These are phyloP conservation scores for Bufo gargarizans DNA, from an alignment of 2,113 vertebrate genomes.

Conservation along the genomic window DNA sequence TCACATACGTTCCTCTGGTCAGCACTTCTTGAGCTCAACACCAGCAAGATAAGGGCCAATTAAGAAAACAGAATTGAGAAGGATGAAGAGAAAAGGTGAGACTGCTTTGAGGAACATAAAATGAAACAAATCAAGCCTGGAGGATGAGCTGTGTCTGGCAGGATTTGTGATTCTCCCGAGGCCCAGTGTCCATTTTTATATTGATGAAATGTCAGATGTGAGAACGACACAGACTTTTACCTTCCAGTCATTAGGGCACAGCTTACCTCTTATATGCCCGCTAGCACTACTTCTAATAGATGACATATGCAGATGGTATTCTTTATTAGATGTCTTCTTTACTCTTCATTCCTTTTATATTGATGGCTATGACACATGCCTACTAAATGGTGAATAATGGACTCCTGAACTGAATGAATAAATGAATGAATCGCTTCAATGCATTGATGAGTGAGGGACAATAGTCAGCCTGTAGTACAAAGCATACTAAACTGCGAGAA, in stretches of 20 bases:
- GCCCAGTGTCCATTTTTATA: conserved; percentile 53
- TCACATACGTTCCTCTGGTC: conserved; percentile 23
- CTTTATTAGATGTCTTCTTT: neutral
- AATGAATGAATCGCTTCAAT: too few relatives aligned
- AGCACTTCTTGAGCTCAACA: conserved; percentile 34
- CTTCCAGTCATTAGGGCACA: conserved; percentile 34
- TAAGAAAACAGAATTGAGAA: conserved; percentile 44
- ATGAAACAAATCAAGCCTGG: conserved; percentile 47
- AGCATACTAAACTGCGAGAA: too few relatives aligned
- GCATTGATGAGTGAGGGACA: too few relatives aligned
- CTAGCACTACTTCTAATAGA: neutral
- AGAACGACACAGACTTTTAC: conserved; percentile 46
- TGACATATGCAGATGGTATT: conserved; percentile 16
- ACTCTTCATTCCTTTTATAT: neutral
- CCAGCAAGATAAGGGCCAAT: conserved; percentile 40
- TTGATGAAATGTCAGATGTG: conserved; percentile 55
- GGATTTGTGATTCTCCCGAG: conserved; percentile 49
- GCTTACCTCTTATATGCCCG: conserved; percentile 45
- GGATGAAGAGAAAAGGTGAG: conserved; percentile 39
- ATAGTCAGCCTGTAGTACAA: too few relatives aligned
- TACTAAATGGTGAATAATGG: neutral
- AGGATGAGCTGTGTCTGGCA: conserved; percentile 32
- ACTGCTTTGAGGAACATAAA: conserved; percentile 45
- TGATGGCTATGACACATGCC: neutral
- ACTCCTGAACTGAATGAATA: too few relatives aligned